phyloP scores from a whole-genome alignment of 1,140 invertebrate genomes.

The Heliothis virescens region DNA sequence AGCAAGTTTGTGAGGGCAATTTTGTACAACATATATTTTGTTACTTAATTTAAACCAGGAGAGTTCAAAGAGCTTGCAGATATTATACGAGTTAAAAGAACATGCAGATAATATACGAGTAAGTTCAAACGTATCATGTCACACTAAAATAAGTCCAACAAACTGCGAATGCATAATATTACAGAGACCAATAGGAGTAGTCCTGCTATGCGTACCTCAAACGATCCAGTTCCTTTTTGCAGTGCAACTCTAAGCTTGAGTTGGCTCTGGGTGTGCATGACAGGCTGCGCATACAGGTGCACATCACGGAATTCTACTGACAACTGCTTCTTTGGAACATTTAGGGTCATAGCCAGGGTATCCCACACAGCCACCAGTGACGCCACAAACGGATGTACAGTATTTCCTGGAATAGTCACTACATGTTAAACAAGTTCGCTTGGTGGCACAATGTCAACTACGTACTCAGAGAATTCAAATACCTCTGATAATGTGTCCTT shows the following conservation, averaged over 20 bases:
- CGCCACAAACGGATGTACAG: constrained; percentile 62
- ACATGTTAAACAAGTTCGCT: too few relatives aligned
- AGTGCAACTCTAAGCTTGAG: constrained; percentile 22
- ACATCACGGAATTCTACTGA: constrained; percentile 64
- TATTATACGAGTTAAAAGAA: not conserved
- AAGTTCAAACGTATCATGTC: too few relatives aligned
- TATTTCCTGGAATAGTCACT: constrained; percentile 55
- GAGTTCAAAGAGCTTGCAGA: too few relatives aligned
- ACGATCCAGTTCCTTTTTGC: constrained; percentile 50
- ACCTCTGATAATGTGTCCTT: constrained; percentile 55
- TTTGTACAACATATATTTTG: too few relatives aligned
- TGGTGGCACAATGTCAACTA: too few relatives aligned
- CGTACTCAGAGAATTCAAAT: not conserved
- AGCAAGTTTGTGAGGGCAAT: too few relatives aligned
- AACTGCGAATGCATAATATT: too few relatives aligned
- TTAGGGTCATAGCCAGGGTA: constrained; percentile 63
- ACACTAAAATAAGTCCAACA: too few relatives aligned
- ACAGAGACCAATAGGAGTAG: not conserved
- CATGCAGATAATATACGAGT: not conserved
- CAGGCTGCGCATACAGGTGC: constrained; percentile 53
- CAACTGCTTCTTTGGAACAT: constrained; percentile 50
- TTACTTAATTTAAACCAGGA: too few relatives aligned
- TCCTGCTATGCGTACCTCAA: constrained; percentile 56
- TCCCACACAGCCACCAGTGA: constrained; percentile 66
- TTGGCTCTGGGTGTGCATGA: constrained; percentile 27